Conservation (phyloP, 2,888 invertebrate species). For the Microctonus brassicae region DNA sequence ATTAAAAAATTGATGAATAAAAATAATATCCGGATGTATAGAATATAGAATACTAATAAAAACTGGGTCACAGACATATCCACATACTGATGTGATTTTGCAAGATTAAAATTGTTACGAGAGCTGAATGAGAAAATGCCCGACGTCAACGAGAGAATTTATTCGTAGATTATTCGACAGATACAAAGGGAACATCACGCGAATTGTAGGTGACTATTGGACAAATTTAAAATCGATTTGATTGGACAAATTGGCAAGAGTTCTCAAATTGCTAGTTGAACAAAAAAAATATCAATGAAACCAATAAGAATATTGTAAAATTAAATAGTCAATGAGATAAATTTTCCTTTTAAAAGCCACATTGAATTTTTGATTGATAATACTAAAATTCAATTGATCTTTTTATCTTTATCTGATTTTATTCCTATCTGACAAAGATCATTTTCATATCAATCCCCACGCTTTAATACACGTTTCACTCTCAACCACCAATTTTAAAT, state of each 20-base stretch:
- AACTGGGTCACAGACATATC: neutral
- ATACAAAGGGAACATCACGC: neutral
- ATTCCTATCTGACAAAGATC: neutral
- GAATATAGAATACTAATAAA: neutral
- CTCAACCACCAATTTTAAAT: neutral
- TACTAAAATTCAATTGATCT: neutral
- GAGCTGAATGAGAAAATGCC: neutral
- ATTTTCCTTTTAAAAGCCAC: neutral
- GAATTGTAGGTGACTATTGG: slow-evolving; percentile 18
- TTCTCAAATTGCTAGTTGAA: neutral
- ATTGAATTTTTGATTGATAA: neutral
- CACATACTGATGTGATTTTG: neutral
- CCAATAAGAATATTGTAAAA: neutral
- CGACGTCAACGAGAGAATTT: neutral
- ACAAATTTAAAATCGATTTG: slow-evolving; percentile 36
- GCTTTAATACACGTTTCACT: too few species aligned
- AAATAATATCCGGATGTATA: too few species aligned
- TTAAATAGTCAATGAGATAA: slow-evolving; percentile 2
- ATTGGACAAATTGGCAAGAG: slow-evolving; percentile 18
- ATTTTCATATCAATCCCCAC: neutral
- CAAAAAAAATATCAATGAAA: neutral
- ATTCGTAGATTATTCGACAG: neutral
- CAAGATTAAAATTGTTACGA: neutral
- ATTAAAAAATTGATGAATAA: neutral
- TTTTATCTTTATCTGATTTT: neutral